Evolutionary conservation across 30 jellyfish, hydroid and myxozoan genomes (phyloP).

Genomic region (Pseudorhiza aurosa): DNA sequence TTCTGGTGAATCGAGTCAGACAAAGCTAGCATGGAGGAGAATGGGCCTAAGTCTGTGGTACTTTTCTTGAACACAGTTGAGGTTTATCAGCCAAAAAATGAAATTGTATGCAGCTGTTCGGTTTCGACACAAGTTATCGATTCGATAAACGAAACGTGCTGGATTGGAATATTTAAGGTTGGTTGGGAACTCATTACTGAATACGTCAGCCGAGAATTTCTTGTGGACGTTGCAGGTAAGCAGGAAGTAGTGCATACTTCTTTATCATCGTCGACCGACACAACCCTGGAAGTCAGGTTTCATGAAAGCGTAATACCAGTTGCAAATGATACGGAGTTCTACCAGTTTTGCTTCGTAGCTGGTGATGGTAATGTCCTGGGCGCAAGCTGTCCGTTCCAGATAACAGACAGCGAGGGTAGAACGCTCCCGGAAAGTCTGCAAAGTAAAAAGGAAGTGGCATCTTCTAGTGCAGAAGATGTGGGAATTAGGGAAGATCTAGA

Average conservation of each 20-base stretch:
- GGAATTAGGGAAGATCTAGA: slow-evolving; percentile 18
- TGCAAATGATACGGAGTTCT: slow-evolving; percentile 63
- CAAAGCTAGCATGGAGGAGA: too few relatives aligned
- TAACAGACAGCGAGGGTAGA: background rate
- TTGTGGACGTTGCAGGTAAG: background rate
- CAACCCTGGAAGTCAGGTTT: slow-evolving; percentile 21
- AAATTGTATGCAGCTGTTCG: background rate
- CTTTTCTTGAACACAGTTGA: background rate
- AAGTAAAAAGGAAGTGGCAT: background rate
- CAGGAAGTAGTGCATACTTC: background rate
- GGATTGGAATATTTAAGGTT: slow-evolving; percentile 76
- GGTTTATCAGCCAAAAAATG: background rate
- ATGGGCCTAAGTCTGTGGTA: background rate
- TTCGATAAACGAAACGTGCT: slow-evolving; percentile 22
- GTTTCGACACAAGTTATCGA: background rate
- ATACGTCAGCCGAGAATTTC: slow-evolving; percentile 1
- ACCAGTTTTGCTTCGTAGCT: slow-evolving; percentile 81
- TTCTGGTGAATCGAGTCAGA: too few relatives aligned
- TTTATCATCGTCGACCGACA: background rate
- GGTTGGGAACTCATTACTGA: slow-evolving; percentile 80
- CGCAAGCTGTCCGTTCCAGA: slow-evolving; percentile 91
- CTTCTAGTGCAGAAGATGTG: background rate
- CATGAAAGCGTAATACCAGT: slow-evolving; percentile 34
- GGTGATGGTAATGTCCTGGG: slow-evolving; percentile 69
- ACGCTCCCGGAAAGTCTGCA: slow-evolving; percentile 12